A percentile compares a stretch with the other conserved stretches of the same genome.
Conservation (phyloP, 53 echinoderm and acorn worm species). For the Holothuria scabra region DNA sequence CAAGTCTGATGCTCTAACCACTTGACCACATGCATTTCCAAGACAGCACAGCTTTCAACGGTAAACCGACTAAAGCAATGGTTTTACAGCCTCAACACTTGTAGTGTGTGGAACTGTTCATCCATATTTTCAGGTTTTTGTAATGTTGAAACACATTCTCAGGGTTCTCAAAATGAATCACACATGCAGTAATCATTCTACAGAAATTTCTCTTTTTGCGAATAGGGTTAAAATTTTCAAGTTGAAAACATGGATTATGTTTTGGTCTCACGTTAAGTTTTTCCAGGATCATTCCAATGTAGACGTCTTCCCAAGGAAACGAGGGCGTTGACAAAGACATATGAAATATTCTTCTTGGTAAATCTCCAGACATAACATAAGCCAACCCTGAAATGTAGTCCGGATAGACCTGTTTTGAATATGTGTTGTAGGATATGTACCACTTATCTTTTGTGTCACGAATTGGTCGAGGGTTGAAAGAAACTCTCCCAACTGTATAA, state of each 20-base stretch:
- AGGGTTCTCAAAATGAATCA: too few relatives aligned
- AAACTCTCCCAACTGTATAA: background rate
- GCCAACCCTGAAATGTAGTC: background rate
- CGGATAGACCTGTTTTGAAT: background rate
- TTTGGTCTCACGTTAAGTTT: background rate
- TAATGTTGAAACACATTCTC: too few relatives aligned
- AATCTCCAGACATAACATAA: constrained; percentile 35
- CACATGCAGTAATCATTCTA: too few relatives aligned
- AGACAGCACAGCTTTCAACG: too few relatives aligned
- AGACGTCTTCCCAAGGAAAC: constrained; percentile 28
- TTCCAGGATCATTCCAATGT: constrained; percentile 26
- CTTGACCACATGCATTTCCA: too few relatives aligned
- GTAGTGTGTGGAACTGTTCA: too few relatives aligned
- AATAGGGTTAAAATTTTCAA: too few relatives aligned
- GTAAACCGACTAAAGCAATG: too few relatives aligned
- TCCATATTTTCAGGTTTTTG: too few relatives aligned
- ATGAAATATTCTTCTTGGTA: background rate
- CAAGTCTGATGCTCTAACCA: too few relatives aligned
- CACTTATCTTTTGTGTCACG: background rate
- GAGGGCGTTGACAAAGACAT: background rate
- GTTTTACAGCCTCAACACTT: too few relatives aligned
- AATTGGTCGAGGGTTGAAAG: background rate
- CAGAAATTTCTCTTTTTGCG: too few relatives aligned
- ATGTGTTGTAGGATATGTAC: background rate
- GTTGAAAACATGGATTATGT: constrained; percentile 17